These are phyloP conservation scores for Miltochrista miniata DNA, from an alignment of 2,888 invertebrate genomes.

Conservation along the genomic window DNA sequence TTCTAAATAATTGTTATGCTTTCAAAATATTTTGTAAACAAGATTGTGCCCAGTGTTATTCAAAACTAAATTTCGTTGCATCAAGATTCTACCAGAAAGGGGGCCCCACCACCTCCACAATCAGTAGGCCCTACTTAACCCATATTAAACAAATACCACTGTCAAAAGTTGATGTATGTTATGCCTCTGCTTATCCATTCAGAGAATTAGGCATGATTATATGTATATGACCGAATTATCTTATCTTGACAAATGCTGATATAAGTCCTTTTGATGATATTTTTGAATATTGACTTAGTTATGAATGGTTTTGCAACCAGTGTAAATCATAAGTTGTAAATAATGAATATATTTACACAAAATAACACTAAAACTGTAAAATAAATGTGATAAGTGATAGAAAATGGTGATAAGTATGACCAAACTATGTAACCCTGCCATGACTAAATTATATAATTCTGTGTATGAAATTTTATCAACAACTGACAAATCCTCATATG, in stretches of 20 bases:
- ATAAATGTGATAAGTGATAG: neutral
- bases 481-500: constrained; percentile 1
- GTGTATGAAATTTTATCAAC: constrained; percentile 1
- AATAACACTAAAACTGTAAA: neutral
- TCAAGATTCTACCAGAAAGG: no score
- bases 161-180: no score
- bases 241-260: constrained; percentile 5
- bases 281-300: neutral
- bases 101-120: no score
- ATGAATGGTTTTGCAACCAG: neutral
- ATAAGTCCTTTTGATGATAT: neutral
- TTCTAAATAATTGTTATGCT: no score
- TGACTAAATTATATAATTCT: constrained; percentile 4
- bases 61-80: no score
- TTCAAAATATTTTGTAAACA: no score
- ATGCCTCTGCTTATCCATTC: no score
- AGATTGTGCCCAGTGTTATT: no score
- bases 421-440: constrained; percentile 1
- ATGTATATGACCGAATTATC: neutral
- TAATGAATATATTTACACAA: neutral
- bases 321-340: neutral
- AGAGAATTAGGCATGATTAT: no score
- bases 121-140: no score
- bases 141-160: no score
- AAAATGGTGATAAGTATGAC: neutral